Evolutionary conservation across 2,797 vertebrate genomes (phyloP).

Genomic region (Botia almorhae): DNA sequence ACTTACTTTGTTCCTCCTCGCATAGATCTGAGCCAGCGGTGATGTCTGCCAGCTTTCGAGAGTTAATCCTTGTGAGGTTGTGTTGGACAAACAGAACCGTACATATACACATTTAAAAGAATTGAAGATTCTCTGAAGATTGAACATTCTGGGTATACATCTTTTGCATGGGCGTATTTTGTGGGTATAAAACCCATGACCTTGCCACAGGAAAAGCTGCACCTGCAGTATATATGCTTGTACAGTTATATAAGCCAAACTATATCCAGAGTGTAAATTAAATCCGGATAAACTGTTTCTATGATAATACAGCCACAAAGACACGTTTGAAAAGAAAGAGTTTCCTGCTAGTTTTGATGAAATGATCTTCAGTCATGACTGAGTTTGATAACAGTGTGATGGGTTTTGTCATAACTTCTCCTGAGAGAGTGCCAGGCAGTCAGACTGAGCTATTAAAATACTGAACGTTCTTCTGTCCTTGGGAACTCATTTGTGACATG

Average conservation of each 20-base stretch:
- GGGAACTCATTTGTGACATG: neutral
- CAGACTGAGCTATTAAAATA: slow-evolving; percentile 1
- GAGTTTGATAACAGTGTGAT: slow-evolving; percentile 14
- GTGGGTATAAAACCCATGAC: too few relatives aligned
- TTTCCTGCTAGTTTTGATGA: slow-evolving; percentile 2
- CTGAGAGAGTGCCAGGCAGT: neutral
- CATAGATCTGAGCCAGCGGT: slow-evolving; percentile 1
- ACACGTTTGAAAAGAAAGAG: neutral
- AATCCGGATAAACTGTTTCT: slow-evolving; percentile 14
- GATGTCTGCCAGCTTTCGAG: neutral
- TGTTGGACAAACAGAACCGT: neutral
- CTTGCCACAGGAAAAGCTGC: too few relatives aligned
- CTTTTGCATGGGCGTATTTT: too few relatives aligned
- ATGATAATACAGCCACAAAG: neutral
- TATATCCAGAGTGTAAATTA: neutral
- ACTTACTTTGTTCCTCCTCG: neutral
- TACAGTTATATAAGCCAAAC: slow-evolving; percentile 14
- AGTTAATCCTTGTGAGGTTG: neutral
- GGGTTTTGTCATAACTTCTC: slow-evolving; percentile 26
- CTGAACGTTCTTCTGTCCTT: neutral
- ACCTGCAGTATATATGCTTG: neutral
- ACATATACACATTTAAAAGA: neutral
- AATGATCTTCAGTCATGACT: neutral
- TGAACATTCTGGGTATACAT: too few relatives aligned
- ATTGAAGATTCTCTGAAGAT: too few relatives aligned